Evolutionary conservation across 37 sponge, comb jelly and placozoan genomes (phyloP).

Genomic region (Halisarca cf. caerulea): DNA sequence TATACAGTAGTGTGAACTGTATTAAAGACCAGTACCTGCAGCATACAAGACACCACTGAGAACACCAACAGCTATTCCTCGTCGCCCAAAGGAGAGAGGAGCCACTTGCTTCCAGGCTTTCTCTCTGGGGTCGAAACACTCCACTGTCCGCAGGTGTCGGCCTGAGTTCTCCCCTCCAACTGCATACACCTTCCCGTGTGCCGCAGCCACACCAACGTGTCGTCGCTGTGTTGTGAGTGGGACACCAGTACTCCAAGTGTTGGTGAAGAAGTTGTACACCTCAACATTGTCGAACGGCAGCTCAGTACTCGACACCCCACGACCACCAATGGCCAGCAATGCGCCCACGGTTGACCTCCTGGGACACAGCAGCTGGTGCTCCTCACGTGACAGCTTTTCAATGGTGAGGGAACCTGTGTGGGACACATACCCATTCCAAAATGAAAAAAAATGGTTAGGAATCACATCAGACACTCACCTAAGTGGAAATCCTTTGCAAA

Average conservation of each 20-base stretch:
- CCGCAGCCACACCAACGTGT: constrained; percentile 91
- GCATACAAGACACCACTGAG: constrained; percentile 89
- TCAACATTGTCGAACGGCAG: constrained; percentile 90
- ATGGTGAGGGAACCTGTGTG: background rate
- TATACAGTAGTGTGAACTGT: background rate
- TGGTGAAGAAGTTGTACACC: constrained; percentile 83
- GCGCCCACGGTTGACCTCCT: constrained; percentile 82
- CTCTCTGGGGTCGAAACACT: constrained; percentile 69
- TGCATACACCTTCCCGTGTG: constrained; percentile 80
- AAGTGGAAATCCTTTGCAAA: constrained; percentile 93
- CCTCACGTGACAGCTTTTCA: constrained; percentile 28
- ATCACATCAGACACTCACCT: background rate
- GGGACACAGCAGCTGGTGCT: constrained; percentile 49
- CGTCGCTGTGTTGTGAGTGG: constrained; percentile 72
- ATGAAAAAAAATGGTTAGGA: background rate
- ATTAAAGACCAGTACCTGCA: constrained; percentile 7
- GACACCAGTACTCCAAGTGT: constrained; percentile 82
- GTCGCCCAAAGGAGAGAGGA: constrained; percentile 71
- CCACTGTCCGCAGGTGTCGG: constrained; percentile 86
- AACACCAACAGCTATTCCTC: constrained; percentile 90
- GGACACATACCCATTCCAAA: background rate
- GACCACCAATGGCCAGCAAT: constrained; percentile 91
- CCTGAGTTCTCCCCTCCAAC: constrained; percentile 91
- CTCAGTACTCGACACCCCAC: constrained; percentile 68
- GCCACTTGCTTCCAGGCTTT: constrained; percentile 78